A percentile compares a stretch with the other conserved stretches of the same genome.
Conservation (phyloP, 2,888 invertebrate genomes). For the Sphaeridia pumilis region DNA sequence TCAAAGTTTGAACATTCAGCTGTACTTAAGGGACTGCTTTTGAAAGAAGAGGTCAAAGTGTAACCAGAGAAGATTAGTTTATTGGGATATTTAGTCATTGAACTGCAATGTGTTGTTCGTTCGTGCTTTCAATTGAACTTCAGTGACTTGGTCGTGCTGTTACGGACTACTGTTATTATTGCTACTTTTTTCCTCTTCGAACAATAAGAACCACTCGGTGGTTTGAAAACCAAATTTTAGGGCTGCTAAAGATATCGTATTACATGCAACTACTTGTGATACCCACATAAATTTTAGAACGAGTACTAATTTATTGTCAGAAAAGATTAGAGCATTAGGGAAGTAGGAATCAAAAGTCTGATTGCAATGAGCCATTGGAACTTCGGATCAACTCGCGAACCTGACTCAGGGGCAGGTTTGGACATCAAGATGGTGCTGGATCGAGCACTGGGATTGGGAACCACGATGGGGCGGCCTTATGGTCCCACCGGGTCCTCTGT, state of each 20-base stretch:
- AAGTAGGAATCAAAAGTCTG: not conserved
- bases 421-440: slow-evolving; percentile 34
- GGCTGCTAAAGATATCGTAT: slow-evolving; percentile 13
- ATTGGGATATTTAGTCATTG: slow-evolving; percentile 2
- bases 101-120: slow-evolving; percentile 10
- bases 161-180: no score
- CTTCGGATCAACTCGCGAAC: slow-evolving; percentile 16
- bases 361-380: slow-evolving; percentile 17
- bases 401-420: slow-evolving; percentile 13
- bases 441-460: slow-evolving; percentile 31
- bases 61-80: not conserved
- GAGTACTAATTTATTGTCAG: slow-evolving; percentile 1
- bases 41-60: not conserved
- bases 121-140: slow-evolving; percentile 19
- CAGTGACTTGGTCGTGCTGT: slow-evolving; percentile 18
- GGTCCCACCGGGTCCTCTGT: slow-evolving; percentile 7
- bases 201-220: not conserved
- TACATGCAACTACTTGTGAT: slow-evolving; percentile 20
- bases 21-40: slow-evolving; percentile 1
- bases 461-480: slow-evolving; percentile 19
- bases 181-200: not conserved
- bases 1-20: not conserved
- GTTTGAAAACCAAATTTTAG: slow-evolving; percentile 1
- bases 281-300: slow-evolving; percentile 14
- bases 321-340: not conserved